Conservation (phyloP, 2,888 invertebrate genomes). For the Polydrusus cervinus region DNA sequence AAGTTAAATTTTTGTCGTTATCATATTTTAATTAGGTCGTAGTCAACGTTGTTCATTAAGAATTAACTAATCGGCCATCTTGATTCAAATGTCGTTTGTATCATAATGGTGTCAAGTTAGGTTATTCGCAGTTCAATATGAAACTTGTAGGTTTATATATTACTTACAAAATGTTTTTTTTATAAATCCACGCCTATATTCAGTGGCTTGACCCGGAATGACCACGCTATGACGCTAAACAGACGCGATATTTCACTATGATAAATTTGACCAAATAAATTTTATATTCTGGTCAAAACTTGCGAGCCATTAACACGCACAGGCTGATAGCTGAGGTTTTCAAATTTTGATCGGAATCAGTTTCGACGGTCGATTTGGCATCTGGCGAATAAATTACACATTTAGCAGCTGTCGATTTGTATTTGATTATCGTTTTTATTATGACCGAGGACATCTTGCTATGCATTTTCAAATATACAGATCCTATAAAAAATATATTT, state of each 20-base stretch:
- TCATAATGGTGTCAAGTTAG: too few relatives aligned
- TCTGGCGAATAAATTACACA: constrained; percentile 34
- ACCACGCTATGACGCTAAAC: neutral
- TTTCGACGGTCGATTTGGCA: constrained; percentile 22
- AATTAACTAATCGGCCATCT: too few relatives aligned
- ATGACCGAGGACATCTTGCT: neutral
- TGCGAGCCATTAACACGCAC: constrained; percentile 14
- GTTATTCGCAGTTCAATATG: too few relatives aligned
- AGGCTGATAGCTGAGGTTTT: constrained; percentile 19
- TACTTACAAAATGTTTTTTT: too few relatives aligned
- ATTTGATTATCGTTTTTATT: constrained; percentile 29
- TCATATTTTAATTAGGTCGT: too few relatives aligned
- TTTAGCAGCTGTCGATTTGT: constrained; percentile 30
- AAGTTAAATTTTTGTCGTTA: too few relatives aligned
- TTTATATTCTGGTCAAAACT: constrained; percentile 26
- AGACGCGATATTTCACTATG: neutral
- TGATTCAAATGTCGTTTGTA: too few relatives aligned
- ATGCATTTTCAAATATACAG: neutral
- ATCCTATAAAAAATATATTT: neutral
- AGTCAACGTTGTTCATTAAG: too few relatives aligned
- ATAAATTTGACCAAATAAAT: constrained; percentile 5
- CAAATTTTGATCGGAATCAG: constrained; percentile 30
- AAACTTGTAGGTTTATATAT: too few relatives aligned
- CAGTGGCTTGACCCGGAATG: constrained; percentile 1
- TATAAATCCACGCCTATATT: too few relatives aligned